These are phyloP conservation scores for Pampusana beccarii DNA, from an alignment of 2,113 vertebrate genomes.

Conservation along the genomic window DNA sequence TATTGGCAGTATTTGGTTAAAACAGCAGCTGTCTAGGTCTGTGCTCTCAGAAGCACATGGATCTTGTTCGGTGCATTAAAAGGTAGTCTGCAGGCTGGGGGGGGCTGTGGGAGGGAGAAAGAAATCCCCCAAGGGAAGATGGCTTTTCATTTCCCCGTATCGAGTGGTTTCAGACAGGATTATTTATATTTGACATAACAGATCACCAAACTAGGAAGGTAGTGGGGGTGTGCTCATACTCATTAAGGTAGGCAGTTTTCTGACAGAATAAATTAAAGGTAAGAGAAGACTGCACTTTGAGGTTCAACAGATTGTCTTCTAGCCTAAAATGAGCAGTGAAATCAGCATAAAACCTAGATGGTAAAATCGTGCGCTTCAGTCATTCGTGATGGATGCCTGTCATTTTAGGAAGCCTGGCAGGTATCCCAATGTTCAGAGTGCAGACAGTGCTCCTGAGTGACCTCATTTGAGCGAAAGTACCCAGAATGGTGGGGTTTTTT, in stretches of 20 bases:
- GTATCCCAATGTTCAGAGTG: not conserved
- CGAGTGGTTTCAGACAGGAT: constrained; percentile 42
- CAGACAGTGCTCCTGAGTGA: not conserved
- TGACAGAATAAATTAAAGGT: constrained; percentile 65
- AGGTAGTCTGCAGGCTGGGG: not conserved
- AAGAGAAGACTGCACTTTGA: constrained; percentile 38
- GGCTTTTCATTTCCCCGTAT: constrained; percentile 48
- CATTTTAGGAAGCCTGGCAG: not conserved
- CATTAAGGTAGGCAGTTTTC: constrained; percentile 62
- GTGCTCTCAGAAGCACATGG: not conserved
- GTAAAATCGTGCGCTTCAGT: not conserved
- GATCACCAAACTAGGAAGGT: constrained; percentile 44
- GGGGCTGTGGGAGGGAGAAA: constrained; percentile 18
- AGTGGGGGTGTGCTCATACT: constrained; percentile 64
- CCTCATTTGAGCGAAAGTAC: not conserved
- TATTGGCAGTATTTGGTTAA: not conserved
- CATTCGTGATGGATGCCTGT: not conserved
- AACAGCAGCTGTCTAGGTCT: not conserved
- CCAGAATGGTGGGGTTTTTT: not conserved
- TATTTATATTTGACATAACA: constrained; percentile 62
- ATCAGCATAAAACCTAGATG: constrained; percentile 34
- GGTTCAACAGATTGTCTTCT: constrained; percentile 67
- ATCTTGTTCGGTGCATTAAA: not conserved
- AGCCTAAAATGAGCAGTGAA: constrained; percentile 17
- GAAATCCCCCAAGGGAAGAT: constrained; percentile 41